Base-by-base conservation (phyloP, 92 coral and sea anemone species). In the Micromussa lordhowensis region DNA sequence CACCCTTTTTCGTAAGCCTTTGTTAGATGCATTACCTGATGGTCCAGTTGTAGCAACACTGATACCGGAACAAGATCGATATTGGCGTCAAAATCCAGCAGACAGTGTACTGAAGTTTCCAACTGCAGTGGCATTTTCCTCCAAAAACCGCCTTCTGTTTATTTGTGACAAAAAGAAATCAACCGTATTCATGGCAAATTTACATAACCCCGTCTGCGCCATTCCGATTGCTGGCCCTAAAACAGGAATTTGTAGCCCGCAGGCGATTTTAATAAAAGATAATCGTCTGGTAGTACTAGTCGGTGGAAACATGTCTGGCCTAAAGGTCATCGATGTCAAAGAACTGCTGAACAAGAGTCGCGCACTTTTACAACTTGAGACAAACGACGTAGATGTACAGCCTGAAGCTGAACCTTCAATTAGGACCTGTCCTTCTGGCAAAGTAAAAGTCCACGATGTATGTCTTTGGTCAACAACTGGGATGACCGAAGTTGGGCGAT, bases 111-210 rank as follows among this genome's bases (percentile, higher is more conserved):
- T 40, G 3, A 40, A 40, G 48, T 40, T 1, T 40, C 48, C 48
- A 40, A 4, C 48, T 40, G 48, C 48, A 40, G 48, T 40, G 48
- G 48, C 48, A 40, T 40, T 40, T 40, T 40, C 48, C 48, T 40
- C 48, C 48, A 40, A 40, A 40, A n/a, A 86, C 77, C 87, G 88
- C 34, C 81, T 90, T 68, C 82, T 85, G 74, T 78, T 90, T 70
- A 77, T 91, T 68, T 68, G 88, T 35, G 89, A 88, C 86, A 91
- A 66, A 68, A 77, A 77, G 44, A 88, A 91, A 74, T 91, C 94
- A 36, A 88, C 86, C n/a, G 38, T 91, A 22, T 91, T 82, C 77
- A 82, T 91, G 91, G 94, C 91, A 51, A 87, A 91, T 82, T 88
- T 91, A 48, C 91, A 91, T 58, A 88, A 91, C 63, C 87, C 92